Percentiles rank a stretch among this genome's conserved stretches.
Evolutionary conservation across 2,113 vertebrate genomes (phyloP).

Genomic region (Pteruthius melanotis): DNA sequence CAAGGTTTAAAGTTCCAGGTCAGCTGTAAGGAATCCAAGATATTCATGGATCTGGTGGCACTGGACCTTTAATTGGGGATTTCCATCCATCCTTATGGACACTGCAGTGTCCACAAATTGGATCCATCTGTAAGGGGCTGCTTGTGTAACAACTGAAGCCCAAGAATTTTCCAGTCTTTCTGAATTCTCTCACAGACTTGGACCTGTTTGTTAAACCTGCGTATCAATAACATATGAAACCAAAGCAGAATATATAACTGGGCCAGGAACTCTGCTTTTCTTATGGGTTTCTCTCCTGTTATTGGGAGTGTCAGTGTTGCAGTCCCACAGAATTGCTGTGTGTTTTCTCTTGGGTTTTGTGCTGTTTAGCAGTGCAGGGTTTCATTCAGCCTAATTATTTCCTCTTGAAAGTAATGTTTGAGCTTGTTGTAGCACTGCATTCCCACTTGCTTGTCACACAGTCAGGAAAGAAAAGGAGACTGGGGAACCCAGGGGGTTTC

Average conservation of each 20-base stretch:
- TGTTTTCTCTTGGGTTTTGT: background rate
- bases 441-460: background rate
- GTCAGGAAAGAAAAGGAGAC: background rate
- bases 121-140: background rate
- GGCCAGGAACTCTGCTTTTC: background rate
- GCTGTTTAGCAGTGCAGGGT: background rate
- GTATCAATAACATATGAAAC: background rate
- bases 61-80: background rate
- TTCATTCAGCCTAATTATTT: background rate
- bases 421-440: background rate
- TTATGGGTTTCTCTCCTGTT: background rate
- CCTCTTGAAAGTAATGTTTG: background rate
- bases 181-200: background rate
- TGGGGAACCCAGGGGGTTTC: background rate
- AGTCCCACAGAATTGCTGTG: background rate
- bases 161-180: background rate
- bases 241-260: background rate
- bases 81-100: background rate
- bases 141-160: background rate
- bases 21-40: background rate
- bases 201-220: background rate
- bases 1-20: slow-evolving; percentile 16
- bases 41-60: background rate
- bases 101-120: background rate
- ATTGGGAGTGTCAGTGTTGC: background rate